Conservation (phyloP, 2,113 vertebrate genomes). For the Gracilinanus agilis region DNA sequence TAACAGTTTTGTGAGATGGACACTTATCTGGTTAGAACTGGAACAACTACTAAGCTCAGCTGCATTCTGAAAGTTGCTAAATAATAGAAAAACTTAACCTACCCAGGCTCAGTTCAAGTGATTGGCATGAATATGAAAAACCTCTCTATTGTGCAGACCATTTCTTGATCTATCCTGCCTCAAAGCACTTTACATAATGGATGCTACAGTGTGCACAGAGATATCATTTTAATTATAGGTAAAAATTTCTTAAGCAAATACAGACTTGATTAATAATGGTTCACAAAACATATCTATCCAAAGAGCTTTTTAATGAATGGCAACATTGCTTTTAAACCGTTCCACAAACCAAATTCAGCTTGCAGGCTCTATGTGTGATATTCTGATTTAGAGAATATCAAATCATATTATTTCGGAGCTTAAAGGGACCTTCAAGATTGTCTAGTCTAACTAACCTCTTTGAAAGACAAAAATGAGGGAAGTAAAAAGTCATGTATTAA, state of each 20-base stretch:
- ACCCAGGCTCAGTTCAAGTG: neutral
- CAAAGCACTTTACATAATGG: neutral
- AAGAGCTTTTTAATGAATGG: neutral
- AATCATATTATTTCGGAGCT: neutral
- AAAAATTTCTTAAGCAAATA: slow-evolving; percentile 11
- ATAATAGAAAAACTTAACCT: neutral
- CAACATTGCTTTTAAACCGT: slow-evolving; percentile 22
- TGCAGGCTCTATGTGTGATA: neutral
- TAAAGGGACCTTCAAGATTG: neutral
- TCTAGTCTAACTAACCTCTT: neutral
- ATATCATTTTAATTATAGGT: neutral
- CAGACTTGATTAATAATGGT: neutral
- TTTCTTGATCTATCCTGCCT: neutral
- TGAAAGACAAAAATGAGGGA: neutral
- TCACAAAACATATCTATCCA: neutral
- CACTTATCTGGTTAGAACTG: neutral
- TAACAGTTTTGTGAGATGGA: slow-evolving; percentile 5
- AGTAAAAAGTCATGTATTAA: neutral
- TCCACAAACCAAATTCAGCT: neutral
- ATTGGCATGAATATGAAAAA: neutral
- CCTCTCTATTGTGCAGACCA: neutral
- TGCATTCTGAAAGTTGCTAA: slow-evolving; percentile 44
- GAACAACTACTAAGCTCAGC: neutral
- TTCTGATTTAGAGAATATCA: neutral
- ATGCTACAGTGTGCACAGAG: neutral